These are phyloP conservation scores for Numenius phaeopus DNA, from an alignment of 2,797 vertebrate species.

Conservation along the genomic window DNA sequence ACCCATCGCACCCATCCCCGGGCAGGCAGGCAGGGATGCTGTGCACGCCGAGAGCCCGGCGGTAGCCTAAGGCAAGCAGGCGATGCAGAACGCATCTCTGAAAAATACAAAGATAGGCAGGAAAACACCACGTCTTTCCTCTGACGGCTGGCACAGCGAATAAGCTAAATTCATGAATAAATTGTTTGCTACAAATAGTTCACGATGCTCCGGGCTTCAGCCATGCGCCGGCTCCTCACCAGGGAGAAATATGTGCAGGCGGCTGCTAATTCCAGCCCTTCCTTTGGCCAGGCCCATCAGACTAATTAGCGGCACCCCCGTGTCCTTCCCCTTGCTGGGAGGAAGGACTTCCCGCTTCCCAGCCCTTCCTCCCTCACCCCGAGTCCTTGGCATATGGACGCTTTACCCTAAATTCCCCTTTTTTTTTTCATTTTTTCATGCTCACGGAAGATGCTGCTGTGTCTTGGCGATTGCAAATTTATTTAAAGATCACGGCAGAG, in stretches of 20 bases:
- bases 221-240: background rate
- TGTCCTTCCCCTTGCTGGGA: background rate
- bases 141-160: background rate
- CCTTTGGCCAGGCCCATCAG: background rate
- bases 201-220: background rate
- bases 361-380: background rate
- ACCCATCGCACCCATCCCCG: background rate
- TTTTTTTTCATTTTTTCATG: accelerated
- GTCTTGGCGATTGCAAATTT: background rate
- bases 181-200: background rate
- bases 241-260: background rate
- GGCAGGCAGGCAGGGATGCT: background rate
- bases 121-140: background rate
- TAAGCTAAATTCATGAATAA: background rate
- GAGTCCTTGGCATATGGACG: background rate
- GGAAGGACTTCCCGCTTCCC: background rate
- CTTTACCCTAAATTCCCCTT: background rate
- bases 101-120: background rate
- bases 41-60: accelerated
- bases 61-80: background rate
- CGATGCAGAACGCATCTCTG: background rate
- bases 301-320: background rate
- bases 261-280: background rate
- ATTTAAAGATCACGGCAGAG: background rate
- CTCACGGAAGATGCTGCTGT: background rate